phyloP scores from a whole-genome alignment of 2,113 vertebrate genomes.

The Neolamprologus fasciatus region DNA sequence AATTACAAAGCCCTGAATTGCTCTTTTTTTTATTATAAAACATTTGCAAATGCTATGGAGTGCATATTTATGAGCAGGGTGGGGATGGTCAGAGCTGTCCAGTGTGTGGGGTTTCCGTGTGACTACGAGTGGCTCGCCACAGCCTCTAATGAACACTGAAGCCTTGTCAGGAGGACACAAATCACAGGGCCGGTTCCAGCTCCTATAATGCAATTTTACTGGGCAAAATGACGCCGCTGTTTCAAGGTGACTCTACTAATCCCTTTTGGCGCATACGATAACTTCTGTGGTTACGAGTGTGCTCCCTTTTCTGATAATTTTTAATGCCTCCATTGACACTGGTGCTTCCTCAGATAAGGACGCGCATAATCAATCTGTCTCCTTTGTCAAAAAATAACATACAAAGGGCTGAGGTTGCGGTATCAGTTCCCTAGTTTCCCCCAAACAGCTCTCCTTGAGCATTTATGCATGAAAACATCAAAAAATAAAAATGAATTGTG shows the following conservation, averaged over 20 bases:
- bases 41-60: background rate
- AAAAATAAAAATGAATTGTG: background rate
- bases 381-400: background rate
- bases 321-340: conserved; percentile 13
- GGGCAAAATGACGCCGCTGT: conserved; percentile 51
- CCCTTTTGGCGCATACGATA: conserved; percentile 35
- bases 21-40: background rate
- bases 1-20: background rate
- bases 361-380: background rate
- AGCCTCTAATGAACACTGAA: conserved; percentile 65
- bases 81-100: conserved; percentile 9
- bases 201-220: conserved; percentile 66
- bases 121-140: conserved; percentile 45
- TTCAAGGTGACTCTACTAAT: conserved; percentile 66
- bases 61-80: background rate
- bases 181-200: conserved; percentile 54
- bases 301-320: background rate
- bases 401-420: background rate
- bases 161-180: conserved; percentile 65
- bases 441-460: background rate
- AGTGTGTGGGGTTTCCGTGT: conserved; percentile 16
- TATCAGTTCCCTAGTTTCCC: background rate
- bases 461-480: background rate
- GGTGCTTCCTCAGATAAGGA: background rate
- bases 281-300: conserved; percentile 23